Conservation (phyloP, 2,888 invertebrate species). For the Incurvaria masculella region DNA sequence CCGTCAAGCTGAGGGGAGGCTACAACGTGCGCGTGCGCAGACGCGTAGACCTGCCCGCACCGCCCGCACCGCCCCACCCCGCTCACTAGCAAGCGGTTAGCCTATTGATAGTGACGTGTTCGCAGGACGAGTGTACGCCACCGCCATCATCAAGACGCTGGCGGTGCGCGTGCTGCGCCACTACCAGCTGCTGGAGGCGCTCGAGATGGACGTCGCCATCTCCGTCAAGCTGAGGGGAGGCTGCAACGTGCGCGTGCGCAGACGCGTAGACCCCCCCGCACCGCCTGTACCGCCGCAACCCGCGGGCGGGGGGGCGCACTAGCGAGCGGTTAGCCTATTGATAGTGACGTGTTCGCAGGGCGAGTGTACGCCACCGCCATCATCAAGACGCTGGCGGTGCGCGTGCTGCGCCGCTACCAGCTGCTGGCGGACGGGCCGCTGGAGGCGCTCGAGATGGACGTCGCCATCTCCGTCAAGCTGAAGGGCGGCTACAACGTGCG, state of each 20-base stretch:
- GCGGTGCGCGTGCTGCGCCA: slow-evolving; percentile 27
- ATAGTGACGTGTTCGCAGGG: no score
- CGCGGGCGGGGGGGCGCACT: no score
- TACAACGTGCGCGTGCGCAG: slow-evolving; percentile 27
- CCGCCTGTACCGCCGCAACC: no score
- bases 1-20: slow-evolving; percentile 31
- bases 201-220: slow-evolving; percentile 32
- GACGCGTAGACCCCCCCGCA: no score
- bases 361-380: slow-evolving; percentile 34
- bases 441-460: slow-evolving; percentile 22
- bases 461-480: no score
- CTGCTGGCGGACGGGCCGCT: slow-evolving; percentile 19
- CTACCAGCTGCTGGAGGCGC: slow-evolving; percentile 21
- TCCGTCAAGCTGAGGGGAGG: slow-evolving; percentile 33
- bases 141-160: slow-evolving; percentile 32
- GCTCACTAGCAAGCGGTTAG: no score
- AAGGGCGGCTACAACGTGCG: no score
- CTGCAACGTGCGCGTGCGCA: slow-evolving; percentile 26
- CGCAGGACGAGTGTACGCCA: slow-evolving; percentile 37
- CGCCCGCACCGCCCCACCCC: no score
- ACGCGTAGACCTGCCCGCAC: no score
- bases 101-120: no score
- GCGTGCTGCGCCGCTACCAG: slow-evolving; percentile 24
- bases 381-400: slow-evolving; percentile 33
- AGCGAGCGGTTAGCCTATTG: no score